These are phyloP conservation scores for Lophotriccus pileatus DNA, from an alignment of 2,797 vertebrate species.

Conservation along the genomic window DNA sequence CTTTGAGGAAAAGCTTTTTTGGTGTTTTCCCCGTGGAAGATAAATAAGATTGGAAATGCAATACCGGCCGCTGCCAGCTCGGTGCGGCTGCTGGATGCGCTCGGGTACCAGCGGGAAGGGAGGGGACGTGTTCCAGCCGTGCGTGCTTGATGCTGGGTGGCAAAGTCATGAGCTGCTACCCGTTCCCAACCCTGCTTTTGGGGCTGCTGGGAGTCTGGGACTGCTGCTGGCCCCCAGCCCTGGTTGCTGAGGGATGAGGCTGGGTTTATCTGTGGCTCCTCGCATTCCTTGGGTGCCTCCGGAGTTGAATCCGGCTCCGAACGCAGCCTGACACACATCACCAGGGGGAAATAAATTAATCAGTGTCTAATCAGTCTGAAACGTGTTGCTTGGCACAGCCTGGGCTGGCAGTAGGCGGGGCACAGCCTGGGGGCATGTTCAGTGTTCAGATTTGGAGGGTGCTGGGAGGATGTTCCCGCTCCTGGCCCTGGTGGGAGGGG, in stretches of 20 bases:
- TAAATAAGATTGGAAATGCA: neutral
- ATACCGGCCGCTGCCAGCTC: neutral
- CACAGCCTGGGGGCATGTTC: neutral
- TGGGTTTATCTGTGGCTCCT: neutral
- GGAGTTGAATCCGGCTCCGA: fast-evolving
- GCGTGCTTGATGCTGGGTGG: neutral
- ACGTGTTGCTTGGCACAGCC: neutral
- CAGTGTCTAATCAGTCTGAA: neutral
- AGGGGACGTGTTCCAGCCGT: neutral
- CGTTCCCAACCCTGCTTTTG: neutral
- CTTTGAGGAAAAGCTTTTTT: neutral
- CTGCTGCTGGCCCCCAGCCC: neutral
- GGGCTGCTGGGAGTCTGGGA: neutral
- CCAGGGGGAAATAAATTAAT: neutral
- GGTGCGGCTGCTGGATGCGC: neutral
- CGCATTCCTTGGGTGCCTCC: fast-evolving
- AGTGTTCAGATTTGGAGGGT: neutral
- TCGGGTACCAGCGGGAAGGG: neutral
- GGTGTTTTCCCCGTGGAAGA: neutral
- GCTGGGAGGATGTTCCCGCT: neutral
- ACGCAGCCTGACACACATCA: neutral
- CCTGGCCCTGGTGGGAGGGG: neutral
- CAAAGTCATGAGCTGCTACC: neutral
- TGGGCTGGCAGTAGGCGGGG: neutral
- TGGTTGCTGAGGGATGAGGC: neutral